phyloP scores from a whole-genome alignment of 2,113 vertebrate species.

The Ammodytes marinus region DNA sequence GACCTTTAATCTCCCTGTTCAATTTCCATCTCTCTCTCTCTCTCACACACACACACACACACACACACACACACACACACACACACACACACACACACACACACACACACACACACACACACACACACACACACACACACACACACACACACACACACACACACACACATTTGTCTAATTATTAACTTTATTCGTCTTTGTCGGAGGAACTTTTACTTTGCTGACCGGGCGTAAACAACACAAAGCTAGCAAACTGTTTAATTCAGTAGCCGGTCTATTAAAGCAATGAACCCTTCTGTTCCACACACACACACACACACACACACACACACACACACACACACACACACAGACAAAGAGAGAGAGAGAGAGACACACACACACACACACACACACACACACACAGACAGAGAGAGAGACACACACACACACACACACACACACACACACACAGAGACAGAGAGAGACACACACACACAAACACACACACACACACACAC shows the following conservation, averaged over 20 bases:
- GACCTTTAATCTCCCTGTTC: constrained; percentile 28
- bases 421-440: constrained; percentile 22
- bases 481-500: background rate
- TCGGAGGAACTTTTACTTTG: constrained; percentile 17
- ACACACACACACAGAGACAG: constrained; percentile 6
- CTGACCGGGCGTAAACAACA: constrained; percentile 64
- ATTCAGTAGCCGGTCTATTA: constrained; percentile 62
- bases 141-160: no score
- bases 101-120: no score
- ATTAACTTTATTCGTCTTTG: constrained; percentile 38
- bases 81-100: no score
- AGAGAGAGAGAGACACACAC: constrained; percentile 19
- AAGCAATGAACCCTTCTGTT: constrained; percentile 43
- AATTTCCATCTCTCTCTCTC: background rate
- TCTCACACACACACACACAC: no score
- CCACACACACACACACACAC: constrained; percentile 8
- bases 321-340: constrained; percentile 24
- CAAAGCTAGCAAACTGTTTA: constrained; percentile 51
- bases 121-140: no score
- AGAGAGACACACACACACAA: no score
- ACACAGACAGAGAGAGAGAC: constrained; percentile 18
- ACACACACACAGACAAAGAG: constrained; percentile 23
- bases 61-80: no score
- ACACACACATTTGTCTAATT: background rate
- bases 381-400: constrained; percentile 20